phyloP scores from a whole-genome alignment of 2,888 invertebrate genomes.

The Aporophyla nigra region DNA sequence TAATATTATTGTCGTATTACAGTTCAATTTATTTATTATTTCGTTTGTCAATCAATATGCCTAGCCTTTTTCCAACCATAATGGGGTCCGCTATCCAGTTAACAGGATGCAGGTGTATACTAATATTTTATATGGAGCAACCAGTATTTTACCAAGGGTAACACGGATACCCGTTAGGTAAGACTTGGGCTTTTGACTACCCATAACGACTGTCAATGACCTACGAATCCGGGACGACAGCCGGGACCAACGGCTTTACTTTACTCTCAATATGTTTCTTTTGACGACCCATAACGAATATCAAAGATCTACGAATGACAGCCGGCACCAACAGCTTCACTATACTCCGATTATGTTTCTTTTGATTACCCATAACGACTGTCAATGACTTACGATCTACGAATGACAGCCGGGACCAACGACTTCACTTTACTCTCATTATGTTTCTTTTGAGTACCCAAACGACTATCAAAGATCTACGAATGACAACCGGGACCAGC shows the following conservation, averaged over 20 bases:
- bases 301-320: no score
- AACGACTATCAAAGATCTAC: no score
- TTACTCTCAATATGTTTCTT: background rate
- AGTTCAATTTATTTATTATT: background rate
- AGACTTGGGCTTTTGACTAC: background rate
- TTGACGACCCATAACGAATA: no score
- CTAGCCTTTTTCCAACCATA: background rate
- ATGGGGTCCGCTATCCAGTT: background rate
- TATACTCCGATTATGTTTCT: no score
- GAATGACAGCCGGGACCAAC: background rate
- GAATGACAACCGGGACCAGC: no score
- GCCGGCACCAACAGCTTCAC: no score
- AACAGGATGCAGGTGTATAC: background rate
- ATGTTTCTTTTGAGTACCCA: no score
- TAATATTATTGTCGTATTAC: conserved; percentile 32
- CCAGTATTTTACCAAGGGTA: background rate
- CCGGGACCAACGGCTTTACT: no score
- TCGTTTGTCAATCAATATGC: background rate
- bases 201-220: no score
- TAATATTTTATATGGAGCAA: background rate
- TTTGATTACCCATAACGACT: no score
- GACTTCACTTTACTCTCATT: background rate
- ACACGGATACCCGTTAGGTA: background rate
- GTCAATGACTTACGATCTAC: background rate
- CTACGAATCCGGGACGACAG: no score